Evolutionary conservation across 1,140 invertebrate genomes (phyloP), one percentile per base, ranked within the genome.

Genomic region (Caenorhabditis latens): DNA sequence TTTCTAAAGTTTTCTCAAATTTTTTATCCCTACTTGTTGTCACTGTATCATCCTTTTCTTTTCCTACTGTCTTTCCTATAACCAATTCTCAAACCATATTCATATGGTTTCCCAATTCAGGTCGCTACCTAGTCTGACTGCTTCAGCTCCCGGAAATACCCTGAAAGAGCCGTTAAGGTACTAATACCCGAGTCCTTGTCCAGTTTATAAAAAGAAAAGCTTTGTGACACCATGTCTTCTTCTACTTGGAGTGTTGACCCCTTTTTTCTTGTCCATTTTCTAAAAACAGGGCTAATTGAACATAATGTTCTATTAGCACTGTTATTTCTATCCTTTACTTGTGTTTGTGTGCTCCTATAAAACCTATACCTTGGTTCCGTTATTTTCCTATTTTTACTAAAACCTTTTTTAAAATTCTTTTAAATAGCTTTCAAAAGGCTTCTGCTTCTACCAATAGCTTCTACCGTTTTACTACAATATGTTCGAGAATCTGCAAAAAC

Each of bases 91-190:
- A 32, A 32, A 32, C 32, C 32, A 32, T 32, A 32, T 32, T 32
- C 2, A 32, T 32, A 55, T 50, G 79, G 24, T 86, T 82, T 71
- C 42, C 40, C 13, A 71, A 48, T 79, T 71, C 55, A 88, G 87
- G 92, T 91, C 92, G 32, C 86, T 91, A 82, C 91, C 91, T 71
- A 86, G 86, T 88, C 88, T 91, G 57, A 90, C 86, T 65, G 85
- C 83, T 83, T 86, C 90, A 63, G 87, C 88, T 48, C 84, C 88
- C 83, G 85, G 84, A 71, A 85, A 84, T 83, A 82, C 87, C 46
- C 83, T 87, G 63, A 89, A 90, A 75, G 75, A 89, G 83, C 90
- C 90, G 43, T 57, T 89, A 65, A 90, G 89, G 90, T 89, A 86
- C 89, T 88, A 88, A 84, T 75, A 63, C 84, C 61, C 24, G 67